Conservation (phyloP, 2,888 invertebrate genomes). For the Trachelus stipa region DNA sequence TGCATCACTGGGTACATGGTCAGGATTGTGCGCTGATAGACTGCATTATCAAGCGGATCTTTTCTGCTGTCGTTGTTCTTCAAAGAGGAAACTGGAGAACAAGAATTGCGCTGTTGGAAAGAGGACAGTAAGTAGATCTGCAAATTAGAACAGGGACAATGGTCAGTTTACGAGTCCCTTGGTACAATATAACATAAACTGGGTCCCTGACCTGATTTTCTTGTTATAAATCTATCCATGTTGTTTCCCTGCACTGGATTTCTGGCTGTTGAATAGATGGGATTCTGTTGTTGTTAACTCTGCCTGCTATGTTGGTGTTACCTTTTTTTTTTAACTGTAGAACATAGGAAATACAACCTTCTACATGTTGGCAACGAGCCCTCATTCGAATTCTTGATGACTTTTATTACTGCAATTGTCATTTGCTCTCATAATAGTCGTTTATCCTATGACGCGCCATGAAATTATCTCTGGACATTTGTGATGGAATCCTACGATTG, state of each 20-base stretch:
- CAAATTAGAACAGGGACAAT: background rate
- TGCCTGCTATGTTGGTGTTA: background rate
- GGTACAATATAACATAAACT: background rate
- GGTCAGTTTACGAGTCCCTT: background rate
- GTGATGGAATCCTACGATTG: background rate
- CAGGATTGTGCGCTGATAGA: background rate
- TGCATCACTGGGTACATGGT: background rate
- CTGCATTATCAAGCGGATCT: background rate
- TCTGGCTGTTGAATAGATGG: background rate
- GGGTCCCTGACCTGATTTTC: conserved; percentile 4
- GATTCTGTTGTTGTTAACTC: background rate
- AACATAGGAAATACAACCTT: background rate
- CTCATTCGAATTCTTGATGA: background rate
- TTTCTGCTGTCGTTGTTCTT: background rate
- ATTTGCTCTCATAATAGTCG: background rate
- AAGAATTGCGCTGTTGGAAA: background rate
- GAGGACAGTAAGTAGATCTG: conserved; percentile 4
- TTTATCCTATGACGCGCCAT: background rate
- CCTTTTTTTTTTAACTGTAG: background rate
- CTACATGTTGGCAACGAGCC: background rate
- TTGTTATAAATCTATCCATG: background rate
- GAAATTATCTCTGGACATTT: background rate
- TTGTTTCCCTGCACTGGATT: background rate
- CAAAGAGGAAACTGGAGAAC: background rate
- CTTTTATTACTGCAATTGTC: background rate